These are phyloP conservation scores for Himalopsyche phryganea DNA, from an alignment of 1,140 invertebrate genomes.

Conservation along the genomic window DNA sequence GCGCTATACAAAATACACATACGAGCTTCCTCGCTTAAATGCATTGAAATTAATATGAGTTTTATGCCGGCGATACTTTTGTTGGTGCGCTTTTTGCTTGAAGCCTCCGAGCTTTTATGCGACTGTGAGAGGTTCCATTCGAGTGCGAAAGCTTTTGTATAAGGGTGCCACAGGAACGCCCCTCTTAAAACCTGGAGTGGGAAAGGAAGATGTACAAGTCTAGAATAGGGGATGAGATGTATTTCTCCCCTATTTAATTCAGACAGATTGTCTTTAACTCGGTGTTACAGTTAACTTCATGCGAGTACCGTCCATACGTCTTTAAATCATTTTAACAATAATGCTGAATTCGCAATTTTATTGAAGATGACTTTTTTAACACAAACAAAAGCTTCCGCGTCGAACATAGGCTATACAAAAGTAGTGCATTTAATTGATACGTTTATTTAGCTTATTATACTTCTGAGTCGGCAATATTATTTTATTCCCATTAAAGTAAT, in stretches of 20 bases:
- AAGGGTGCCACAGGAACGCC: slow-evolving; percentile 20
- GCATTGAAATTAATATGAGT: background rate
- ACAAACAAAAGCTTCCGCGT: too few species aligned
- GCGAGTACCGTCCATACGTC: background rate
- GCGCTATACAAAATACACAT: too few species aligned
- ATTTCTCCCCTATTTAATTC: slow-evolving; percentile 32
- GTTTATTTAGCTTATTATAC: too few species aligned
- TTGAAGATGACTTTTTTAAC: too few species aligned
- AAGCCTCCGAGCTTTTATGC: background rate
- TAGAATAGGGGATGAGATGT: slow-evolving; percentile 9
- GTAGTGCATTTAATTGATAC: too few species aligned
- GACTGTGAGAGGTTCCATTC: background rate
- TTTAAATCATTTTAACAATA: background rate
- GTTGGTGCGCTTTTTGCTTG: background rate
- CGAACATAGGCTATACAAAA: too few species aligned
- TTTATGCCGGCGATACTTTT: background rate
- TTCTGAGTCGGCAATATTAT: too few species aligned
- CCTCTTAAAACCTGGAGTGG: slow-evolving; percentile 3
- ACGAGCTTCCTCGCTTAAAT: background rate
- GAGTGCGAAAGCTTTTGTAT: slow-evolving; percentile 19
- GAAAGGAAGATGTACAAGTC: background rate
- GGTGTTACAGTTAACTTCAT: slow-evolving; percentile 12
- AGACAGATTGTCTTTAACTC: slow-evolving; percentile 33
- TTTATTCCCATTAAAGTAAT: too few species aligned
- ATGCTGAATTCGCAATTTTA: too few species aligned